phyloP scores from a whole-genome alignment of 1,140 invertebrate genomes.

The Bactericera cockerelli region DNA sequence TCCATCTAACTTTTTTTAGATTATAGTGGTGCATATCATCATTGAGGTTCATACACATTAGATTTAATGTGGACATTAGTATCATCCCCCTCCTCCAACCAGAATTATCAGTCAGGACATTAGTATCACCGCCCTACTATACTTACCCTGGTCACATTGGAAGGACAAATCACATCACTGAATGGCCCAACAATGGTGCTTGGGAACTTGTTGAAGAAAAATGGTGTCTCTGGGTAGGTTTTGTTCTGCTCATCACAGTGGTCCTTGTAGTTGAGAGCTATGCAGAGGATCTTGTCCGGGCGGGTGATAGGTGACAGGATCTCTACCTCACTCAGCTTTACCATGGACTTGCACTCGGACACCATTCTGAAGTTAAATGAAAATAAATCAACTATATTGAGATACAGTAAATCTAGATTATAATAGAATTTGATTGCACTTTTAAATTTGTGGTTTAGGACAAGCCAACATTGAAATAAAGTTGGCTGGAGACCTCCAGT shows the following conservation, averaged over 20 bases:
- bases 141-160: slow-evolving; percentile 26
- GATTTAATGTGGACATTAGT: too few species aligned
- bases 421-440: slow-evolving; percentile 8
- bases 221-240: slow-evolving; percentile 49
- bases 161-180: slow-evolving; percentile 51
- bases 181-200: slow-evolving; percentile 59
- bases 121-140: too few species aligned
- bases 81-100: too few species aligned
- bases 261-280: slow-evolving; percentile 62
- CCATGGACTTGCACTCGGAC: slow-evolving; percentile 35
- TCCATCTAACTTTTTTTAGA: too few species aligned
- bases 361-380: slow-evolving; percentile 32
- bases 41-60: too few species aligned
- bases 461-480: too few species aligned
- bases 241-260: slow-evolving; percentile 62
- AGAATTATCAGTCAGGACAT: too few species aligned
- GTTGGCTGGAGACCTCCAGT: too few species aligned
- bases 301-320: slow-evolving; percentile 47
- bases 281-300: slow-evolving; percentile 61
- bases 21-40: too few species aligned
- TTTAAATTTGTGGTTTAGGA: too few species aligned
- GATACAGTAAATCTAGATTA: slow-evolving; percentile 21
- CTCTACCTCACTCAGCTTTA: slow-evolving; percentile 34
- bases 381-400: too few species aligned
- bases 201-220: slow-evolving; percentile 63